Evolutionary conservation across 1,140 invertebrate species (phyloP).

Genomic region (Magallana ariakensis): DNA sequence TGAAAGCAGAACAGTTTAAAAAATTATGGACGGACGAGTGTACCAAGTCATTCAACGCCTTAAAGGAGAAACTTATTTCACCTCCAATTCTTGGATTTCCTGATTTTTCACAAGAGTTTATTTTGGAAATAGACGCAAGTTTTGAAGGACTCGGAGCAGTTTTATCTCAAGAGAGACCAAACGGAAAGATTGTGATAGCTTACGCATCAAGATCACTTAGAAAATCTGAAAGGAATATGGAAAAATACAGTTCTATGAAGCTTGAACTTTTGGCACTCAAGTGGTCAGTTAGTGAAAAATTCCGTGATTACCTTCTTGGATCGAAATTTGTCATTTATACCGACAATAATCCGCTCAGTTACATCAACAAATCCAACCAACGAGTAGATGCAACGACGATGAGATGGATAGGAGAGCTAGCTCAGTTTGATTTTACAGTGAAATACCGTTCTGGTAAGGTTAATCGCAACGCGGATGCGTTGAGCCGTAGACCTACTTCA

Average conservation of each 20-base stretch:
- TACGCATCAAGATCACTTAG: slow-evolving; percentile 53
- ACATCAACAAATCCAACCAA: background rate
- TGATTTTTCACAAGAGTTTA: slow-evolving; percentile 42
- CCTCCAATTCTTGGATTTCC: slow-evolving; percentile 47
- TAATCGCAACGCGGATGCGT: background rate
- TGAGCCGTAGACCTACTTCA: slow-evolving; percentile 46
- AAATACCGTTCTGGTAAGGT: slow-evolving; percentile 51
- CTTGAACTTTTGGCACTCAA: slow-evolving; percentile 60
- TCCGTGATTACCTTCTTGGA: slow-evolving; percentile 51
- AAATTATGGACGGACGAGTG: slow-evolving; percentile 10
- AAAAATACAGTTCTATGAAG: slow-evolving; percentile 61
- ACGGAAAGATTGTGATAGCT: slow-evolving; percentile 45
- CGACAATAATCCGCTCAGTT: slow-evolving; percentile 60
- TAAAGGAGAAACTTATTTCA: slow-evolving; percentile 42
- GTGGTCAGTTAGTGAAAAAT: slow-evolving; percentile 62
- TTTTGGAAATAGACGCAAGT: slow-evolving; percentile 57
- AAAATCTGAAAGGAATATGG: slow-evolving; percentile 60
- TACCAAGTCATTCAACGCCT: background rate
- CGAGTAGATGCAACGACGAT: slow-evolving; percentile 57
- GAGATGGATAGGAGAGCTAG: slow-evolving; percentile 59
- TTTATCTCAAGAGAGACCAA: slow-evolving; percentile 54
- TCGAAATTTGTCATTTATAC: slow-evolving; percentile 59
- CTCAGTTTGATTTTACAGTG: slow-evolving; percentile 57
- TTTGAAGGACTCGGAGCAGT: slow-evolving; percentile 68
- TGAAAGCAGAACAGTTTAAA: background rate